A percentile compares a stretch with the other conserved stretches of the same genome.
Conservation (phyloP, 2,888 invertebrate species). For the Gibbula magus region DNA sequence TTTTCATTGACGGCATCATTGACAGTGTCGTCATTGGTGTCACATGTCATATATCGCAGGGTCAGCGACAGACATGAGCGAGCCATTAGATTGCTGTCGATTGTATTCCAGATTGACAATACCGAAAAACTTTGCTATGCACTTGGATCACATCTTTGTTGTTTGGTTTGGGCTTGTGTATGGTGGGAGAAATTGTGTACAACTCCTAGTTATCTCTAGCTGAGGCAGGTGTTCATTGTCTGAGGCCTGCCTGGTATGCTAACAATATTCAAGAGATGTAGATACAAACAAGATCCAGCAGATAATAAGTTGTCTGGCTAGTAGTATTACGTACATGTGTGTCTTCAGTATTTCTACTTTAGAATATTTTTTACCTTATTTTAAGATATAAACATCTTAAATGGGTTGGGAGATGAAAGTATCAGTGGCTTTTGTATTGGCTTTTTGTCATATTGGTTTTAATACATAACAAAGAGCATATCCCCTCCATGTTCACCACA, state of each 20-base stretch:
- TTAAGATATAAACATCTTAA: too few relatives aligned
- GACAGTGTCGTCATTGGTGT: background rate
- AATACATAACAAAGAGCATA: too few relatives aligned
- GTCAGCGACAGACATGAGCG: background rate
- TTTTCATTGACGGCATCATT: too few relatives aligned
- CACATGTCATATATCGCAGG: background rate
- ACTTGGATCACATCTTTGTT: background rate
- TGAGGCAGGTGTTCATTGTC: background rate
- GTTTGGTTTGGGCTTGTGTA: conserved; percentile 11
- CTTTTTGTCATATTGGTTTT: too few relatives aligned
- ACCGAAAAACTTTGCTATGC: background rate
- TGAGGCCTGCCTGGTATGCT: background rate
- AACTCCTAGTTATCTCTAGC: background rate
- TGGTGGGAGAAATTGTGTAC: background rate
- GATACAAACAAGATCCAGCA: background rate
- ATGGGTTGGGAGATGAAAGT: too few relatives aligned
- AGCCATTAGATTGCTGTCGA: background rate
- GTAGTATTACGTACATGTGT: background rate
- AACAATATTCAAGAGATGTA: background rate
- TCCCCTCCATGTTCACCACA: too few relatives aligned
- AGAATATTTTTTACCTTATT: background rate
- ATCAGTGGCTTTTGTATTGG: too few relatives aligned
- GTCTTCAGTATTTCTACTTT: background rate
- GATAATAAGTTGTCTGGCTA: background rate
- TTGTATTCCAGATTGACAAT: conserved; percentile 1